These are phyloP conservation scores for Druon quercuslanigerum DNA, from an alignment of 1,140 invertebrate genomes.

Conservation along the genomic window DNA sequence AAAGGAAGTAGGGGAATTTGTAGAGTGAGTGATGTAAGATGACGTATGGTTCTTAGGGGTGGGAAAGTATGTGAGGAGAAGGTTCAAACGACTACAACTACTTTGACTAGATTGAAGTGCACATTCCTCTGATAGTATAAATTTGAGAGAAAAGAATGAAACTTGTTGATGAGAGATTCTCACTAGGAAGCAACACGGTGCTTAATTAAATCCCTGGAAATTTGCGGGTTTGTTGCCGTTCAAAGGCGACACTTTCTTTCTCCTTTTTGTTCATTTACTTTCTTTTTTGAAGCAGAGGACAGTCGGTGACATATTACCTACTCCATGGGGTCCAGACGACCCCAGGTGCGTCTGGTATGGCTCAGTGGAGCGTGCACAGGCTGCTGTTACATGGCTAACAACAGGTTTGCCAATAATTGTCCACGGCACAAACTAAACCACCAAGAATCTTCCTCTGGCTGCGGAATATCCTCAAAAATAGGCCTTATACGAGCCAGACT, in stretches of 20 bases:
- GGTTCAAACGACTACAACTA: no score
- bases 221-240: slow-evolving; percentile 7
- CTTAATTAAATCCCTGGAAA: slow-evolving; percentile 15
- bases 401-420: slow-evolving; percentile 31
- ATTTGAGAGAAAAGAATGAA: no score
- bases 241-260: slow-evolving; percentile 25
- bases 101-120: no score
- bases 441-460: slow-evolving; percentile 4
- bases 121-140: no score
- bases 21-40: no score
- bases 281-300: slow-evolving; percentile 19
- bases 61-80: no score
- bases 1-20: no score
- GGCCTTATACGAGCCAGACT: background rate
- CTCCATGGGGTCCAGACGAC: slow-evolving; percentile 20
- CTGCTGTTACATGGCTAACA: background rate
- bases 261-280: background rate
- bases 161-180: background rate
- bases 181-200: background rate
- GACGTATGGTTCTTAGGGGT: no score
- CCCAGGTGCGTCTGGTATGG: slow-evolving; percentile 29
- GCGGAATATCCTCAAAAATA: background rate
- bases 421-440: background rate
- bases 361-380: slow-evolving; percentile 10
- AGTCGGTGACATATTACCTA: slow-evolving; percentile 26